Evolutionary conservation across 2,888 invertebrate species (phyloP), one percentile per base, ranked within the genome.

Genomic region (Timandra comae): DNA sequence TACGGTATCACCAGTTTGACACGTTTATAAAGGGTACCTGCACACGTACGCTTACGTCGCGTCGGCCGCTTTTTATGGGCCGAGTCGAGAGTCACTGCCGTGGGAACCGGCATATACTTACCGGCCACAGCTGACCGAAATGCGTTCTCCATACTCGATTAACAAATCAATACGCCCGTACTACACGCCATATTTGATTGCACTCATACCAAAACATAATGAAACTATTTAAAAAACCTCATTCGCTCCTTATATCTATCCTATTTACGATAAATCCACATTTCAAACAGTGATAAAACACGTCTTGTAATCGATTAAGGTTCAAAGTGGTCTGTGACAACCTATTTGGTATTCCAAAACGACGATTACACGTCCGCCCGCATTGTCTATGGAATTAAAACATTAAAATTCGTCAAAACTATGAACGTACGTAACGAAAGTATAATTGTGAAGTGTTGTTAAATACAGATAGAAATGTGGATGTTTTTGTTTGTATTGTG

Each of bases 41-140:
- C 65, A 72, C 80, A 77, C 80, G 80, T 76, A 78, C 76, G 71
- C 70, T 75, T 67, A 72, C 78, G 75, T 76, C 22, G 24, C 16
- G 24, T 5, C 73, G 74, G 58, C 63, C 69, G 71, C 79, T 84
- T 84, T 81, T 85, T 81, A 84, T 84, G 79, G 79, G 62, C 71
- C 57, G 73, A 52, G 65, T 69, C 75, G 70, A 71, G 70, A 76
- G 75, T 81, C 76, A 77, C 74, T 74, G 80, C 63, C 82, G 86
- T 86, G 80, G 79, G 85, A 86, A 86, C 81, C 75, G 64, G 79
- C 85, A 78, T 80, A 75, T 68, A 79, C 85, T 81, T 81, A 79
- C 61, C 67, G 64, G 67, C 72, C 67, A 76, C 84, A 81, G 82
- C 84, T 84, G 84, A 81, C 84, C 84, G 77, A 85, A 86, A 82